phyloP scores from a whole-genome alignment of 2,888 invertebrate species.

The Metallyticus violacea region DNA sequence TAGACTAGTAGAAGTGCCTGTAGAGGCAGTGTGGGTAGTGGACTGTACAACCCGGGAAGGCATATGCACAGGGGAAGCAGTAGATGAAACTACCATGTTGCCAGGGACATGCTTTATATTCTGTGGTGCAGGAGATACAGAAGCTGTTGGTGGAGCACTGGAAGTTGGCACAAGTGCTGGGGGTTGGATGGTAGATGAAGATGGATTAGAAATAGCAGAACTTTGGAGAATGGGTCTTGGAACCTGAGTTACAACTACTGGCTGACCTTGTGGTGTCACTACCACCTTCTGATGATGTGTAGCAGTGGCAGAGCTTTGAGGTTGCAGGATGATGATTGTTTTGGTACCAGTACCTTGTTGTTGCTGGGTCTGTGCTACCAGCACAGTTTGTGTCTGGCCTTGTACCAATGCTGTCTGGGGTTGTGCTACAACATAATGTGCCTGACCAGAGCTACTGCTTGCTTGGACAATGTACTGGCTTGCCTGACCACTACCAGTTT shows the following conservation, averaged over 20 bases:
- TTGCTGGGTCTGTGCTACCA: slow-evolving; percentile 65
- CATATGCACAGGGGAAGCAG: not conserved
- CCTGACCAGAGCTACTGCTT: slow-evolving; percentile 54
- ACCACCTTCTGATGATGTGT: slow-evolving; percentile 54
- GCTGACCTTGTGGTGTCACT: slow-evolving; percentile 65
- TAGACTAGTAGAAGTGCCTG: slow-evolving; percentile 24
- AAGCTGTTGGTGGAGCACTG: slow-evolving; percentile 44
- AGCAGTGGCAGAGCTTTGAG: slow-evolving; percentile 46
- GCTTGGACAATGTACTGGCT: slow-evolving; percentile 53
- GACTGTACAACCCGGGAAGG: slow-evolving; percentile 6
- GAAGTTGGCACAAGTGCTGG: slow-evolving; percentile 47
- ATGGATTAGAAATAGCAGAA: slow-evolving; percentile 50
- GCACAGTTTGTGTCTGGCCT: slow-evolving; percentile 60
- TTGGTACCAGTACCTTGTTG: slow-evolving; percentile 63
- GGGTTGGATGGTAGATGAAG: slow-evolving; percentile 42
- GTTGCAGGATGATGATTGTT: slow-evolving; percentile 68
- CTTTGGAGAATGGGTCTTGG: slow-evolving; percentile 54
- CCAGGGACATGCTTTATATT: not conserved
- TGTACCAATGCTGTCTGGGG: slow-evolving; percentile 57
- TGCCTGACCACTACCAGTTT: slow-evolving; percentile 42
- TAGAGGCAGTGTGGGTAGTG: not conserved
- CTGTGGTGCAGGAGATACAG: slow-evolving; percentile 42
- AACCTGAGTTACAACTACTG: slow-evolving; percentile 61
- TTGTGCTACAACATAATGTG: slow-evolving; percentile 64
- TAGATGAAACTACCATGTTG: not conserved